A percentile compares a stretch with the other conserved stretches of the same genome.
phyloP scores from a whole-genome alignment of 2,888 invertebrate genomes.

The Campoletis raptor region DNA sequence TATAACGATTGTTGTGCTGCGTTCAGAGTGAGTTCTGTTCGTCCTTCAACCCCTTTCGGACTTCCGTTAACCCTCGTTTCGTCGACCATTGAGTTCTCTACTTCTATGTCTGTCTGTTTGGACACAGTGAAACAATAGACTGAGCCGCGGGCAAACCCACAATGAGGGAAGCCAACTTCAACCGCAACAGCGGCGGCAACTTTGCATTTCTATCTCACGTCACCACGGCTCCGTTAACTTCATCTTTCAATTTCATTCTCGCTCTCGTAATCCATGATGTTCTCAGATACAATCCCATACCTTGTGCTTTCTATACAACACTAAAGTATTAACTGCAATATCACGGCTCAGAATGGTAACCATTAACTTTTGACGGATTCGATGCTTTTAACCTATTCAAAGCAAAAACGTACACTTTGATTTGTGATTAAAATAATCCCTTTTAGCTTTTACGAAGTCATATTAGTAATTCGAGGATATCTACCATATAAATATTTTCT shows the following conservation, averaged over 20 bases:
- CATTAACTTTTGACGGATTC: not conserved
- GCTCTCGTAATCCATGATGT: slow-evolving; percentile 9
- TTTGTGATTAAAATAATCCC: not conserved
- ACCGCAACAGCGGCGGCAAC: slow-evolving; percentile 49
- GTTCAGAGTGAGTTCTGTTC: slow-evolving; percentile 25
- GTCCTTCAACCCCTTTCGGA: slow-evolving; percentile 30
- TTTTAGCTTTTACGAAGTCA: slow-evolving; percentile 3
- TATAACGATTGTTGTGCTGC: slow-evolving; percentile 37
- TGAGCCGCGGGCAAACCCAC: slow-evolving; percentile 52
- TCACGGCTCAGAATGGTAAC: not conserved
- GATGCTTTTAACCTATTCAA: not conserved
- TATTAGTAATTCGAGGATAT: not conserved
- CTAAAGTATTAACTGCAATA: not conserved
- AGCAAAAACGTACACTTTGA: not conserved
- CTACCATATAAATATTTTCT: not conserved
- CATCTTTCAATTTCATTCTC: slow-evolving; percentile 54
- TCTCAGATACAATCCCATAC: slow-evolving; percentile 18
- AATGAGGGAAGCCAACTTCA: slow-evolving; percentile 57
- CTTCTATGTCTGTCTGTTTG: slow-evolving; percentile 53
- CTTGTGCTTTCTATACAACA: not conserved
- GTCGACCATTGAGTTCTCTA: slow-evolving; percentile 24
- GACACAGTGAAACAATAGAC: slow-evolving; percentile 51
- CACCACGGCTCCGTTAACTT: slow-evolving; percentile 44
- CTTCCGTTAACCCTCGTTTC: slow-evolving; percentile 49
- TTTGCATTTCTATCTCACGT: slow-evolving; percentile 56